These are phyloP conservation scores for Pagetopsis macropterus DNA, from an alignment of 2,797 vertebrate genomes.

Conservation along the genomic window DNA sequence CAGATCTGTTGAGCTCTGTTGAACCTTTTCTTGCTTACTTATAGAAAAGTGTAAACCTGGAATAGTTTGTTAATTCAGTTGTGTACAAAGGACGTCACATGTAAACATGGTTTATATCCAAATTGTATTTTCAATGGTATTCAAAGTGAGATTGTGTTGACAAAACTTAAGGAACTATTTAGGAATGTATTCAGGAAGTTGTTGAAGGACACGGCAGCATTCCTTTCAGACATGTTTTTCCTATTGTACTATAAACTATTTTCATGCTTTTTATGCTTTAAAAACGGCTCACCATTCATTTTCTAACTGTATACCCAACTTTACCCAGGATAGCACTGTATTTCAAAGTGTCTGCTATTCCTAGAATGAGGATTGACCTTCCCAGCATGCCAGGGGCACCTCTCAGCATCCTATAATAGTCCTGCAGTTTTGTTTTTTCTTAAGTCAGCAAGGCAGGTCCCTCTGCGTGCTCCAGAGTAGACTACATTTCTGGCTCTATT, in stretches of 20 bases:
- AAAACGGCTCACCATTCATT: background rate
- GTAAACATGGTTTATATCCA: background rate
- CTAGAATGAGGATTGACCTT: constrained; percentile 71
- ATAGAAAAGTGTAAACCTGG: constrained; percentile 27
- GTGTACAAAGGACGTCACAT: background rate
- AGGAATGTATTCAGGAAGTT: background rate
- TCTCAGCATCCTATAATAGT: constrained; percentile 62
- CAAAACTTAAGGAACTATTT: background rate
- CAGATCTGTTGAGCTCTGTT: constrained; percentile 41
- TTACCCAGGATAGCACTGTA: constrained; percentile 20
- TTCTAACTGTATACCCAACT: constrained; percentile 2
- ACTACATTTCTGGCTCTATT: constrained; percentile 59
- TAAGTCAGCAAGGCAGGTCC: constrained; percentile 40
- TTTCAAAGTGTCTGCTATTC: constrained; percentile 53
- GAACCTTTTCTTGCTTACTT: constrained; percentile 17
- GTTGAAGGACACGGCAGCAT: background rate
- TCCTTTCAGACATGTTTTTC: background rate
- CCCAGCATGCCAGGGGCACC: constrained; percentile 47
- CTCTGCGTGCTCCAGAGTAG: constrained; percentile 35
- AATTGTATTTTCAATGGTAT: background rate
- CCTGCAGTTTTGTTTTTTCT: constrained; percentile 45
- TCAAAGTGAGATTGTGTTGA: background rate
- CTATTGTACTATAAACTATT: background rate
- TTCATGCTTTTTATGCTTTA: background rate
- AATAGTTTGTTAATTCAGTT: constrained; percentile 5